Evolutionary conservation across 2,888 invertebrate species (phyloP), one percentile per base, ranked within the genome.

Genomic region (Rhingia campestris): DNA sequence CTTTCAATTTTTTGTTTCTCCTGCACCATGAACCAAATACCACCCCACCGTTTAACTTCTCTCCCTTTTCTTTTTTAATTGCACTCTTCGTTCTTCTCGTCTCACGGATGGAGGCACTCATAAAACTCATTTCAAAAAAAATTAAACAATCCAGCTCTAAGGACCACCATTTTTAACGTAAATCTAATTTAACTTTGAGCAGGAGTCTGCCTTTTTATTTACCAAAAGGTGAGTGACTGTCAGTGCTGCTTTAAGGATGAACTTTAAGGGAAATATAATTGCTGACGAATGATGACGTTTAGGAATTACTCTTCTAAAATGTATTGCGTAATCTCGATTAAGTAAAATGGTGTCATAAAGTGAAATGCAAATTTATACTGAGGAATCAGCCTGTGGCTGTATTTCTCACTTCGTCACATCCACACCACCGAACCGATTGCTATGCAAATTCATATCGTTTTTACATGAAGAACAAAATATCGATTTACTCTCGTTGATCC

Each of bases 181-280:
- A 76, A 72, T 70, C 70, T 54, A 81, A 81, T 81, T 81, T 75
- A 81, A 72, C 49, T 45, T 80, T 73, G 51, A 61, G 43, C 67
- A 39, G 63, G 37, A 63, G 74, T 49, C 56, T 43, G 73, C 73
- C 6, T 47, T 47, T 64, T 47, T 47, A 45, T 6, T 64, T 51
- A 22, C 14, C 1, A 10, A 69, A 39, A 69, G 69, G 49, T 49
- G 58, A 58, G 33, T 67, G 56, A 33, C 67, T 37, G 22, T 22
- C 22, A 22, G 22, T 22, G 22, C 22, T 22, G 22, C 22, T 22
- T 12, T 37, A 30, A 10, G 10, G 9, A 49, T 4, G 32, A 9
- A 30, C 4, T 22, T 35, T 3, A 51, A 30, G 33, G 53, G 4
- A 12, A 39, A 64, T 47, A 49, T 41, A 12, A 64, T 66, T 77